Percentiles rank a stretch among this genome's conserved stretches.
Conservation (phyloP, 1,140 invertebrate species). For the Solen grandis region DNA sequence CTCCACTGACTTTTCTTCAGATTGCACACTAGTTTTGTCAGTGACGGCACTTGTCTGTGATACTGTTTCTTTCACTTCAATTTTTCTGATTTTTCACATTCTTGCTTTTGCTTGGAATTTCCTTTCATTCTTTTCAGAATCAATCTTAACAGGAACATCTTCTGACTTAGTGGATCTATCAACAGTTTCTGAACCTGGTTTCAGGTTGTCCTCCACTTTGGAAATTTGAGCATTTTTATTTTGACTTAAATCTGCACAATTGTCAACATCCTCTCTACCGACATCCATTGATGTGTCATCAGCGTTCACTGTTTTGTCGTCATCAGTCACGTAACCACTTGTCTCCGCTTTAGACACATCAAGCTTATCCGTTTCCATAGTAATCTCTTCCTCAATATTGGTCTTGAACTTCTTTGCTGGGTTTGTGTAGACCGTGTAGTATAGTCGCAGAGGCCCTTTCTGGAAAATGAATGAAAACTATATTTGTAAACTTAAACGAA, state of each 20-base stretch:
- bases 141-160: not conserved
- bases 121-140: not conserved
- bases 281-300: not conserved
- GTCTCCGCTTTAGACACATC: slow-evolving; percentile 49
- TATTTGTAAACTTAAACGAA: too few species aligned
- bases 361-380: slow-evolving; percentile 28
- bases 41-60: too few species aligned
- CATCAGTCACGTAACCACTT: slow-evolving; percentile 32
- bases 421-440: slow-evolving; percentile 64
- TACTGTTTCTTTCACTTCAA: not conserved
- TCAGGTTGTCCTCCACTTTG: too few species aligned
- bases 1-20: too few species aligned
- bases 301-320: not conserved
- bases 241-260: too few species aligned
- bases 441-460: slow-evolving; percentile 67
- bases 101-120: not conserved
- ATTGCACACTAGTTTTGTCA: too few species aligned
- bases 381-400: not conserved
- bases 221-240: too few species aligned
- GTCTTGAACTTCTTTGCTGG: slow-evolving; percentile 54
- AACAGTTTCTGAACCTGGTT: not conserved
- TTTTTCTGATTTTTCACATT: not conserved
- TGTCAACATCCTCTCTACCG: too few species aligned
- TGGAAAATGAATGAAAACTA: slow-evolving; percentile 56
- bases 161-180: not conserved